These are phyloP conservation scores for Gymnosoma rotundatum DNA, from an alignment of 2,888 invertebrate species.

Conservation along the genomic window DNA sequence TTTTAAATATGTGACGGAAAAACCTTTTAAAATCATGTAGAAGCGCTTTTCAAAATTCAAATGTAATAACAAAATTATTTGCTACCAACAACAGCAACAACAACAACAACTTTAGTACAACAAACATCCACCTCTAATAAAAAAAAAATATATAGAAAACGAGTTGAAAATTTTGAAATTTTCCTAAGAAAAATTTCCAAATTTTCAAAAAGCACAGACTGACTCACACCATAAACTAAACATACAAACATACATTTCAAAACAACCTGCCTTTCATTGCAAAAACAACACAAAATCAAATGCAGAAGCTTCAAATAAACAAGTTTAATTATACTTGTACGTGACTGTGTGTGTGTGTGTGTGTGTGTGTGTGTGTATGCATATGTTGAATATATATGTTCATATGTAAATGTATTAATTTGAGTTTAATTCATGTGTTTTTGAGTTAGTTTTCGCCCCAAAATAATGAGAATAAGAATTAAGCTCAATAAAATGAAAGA, in stretches of 20 bases:
- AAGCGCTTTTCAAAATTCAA: constrained; percentile 63
- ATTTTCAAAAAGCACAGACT: constrained; percentile 62
- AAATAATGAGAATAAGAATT: constrained; percentile 69
- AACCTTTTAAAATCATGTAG: constrained; percentile 61
- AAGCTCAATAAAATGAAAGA: constrained; percentile 69
- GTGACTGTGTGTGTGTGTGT: not conserved
- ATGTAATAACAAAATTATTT: constrained; percentile 68
- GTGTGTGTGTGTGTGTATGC: constrained; percentile 6
- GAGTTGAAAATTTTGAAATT: constrained; percentile 70
- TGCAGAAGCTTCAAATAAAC: constrained; percentile 52
- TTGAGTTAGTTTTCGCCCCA: constrained; percentile 71
- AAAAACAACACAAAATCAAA: constrained; percentile 51
- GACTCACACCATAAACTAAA: not conserved
- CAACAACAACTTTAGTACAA: not conserved
- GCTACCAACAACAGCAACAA: constrained; percentile 44
- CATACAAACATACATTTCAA: not conserved
- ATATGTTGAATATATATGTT: constrained; percentile 26
- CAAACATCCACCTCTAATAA: constrained; percentile 35
- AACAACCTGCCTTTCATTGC: constrained; percentile 65
- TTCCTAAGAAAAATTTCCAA: constrained; percentile 66
- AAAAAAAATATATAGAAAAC: constrained; percentile 31
- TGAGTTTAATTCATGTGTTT: constrained; percentile 68
- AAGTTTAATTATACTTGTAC: constrained; percentile 51
- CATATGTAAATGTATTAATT: constrained; percentile 60
- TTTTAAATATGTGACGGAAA: constrained; percentile 65